These are phyloP conservation scores for Meles meles DNA, from an alignment of 2,113 vertebrate species.

Conservation along the genomic window DNA sequence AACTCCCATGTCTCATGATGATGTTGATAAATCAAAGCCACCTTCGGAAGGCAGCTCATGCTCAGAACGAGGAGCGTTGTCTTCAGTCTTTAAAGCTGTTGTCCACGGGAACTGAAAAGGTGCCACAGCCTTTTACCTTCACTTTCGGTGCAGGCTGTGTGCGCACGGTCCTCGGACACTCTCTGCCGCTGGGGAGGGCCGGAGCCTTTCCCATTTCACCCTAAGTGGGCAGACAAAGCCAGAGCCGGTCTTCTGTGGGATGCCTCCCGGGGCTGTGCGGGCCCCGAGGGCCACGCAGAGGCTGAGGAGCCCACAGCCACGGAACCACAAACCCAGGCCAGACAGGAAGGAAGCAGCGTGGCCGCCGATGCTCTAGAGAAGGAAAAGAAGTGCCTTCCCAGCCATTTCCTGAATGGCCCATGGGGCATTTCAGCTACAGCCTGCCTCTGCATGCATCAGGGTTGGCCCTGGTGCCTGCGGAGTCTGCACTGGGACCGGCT, in stretches of 20 bases:
- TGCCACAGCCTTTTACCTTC: rapidly evolving
- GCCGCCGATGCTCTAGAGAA: background rate
- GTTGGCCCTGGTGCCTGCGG: background rate
- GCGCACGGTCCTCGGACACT: background rate
- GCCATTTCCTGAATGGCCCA: background rate
- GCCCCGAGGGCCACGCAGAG: background rate
- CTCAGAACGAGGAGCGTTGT: background rate
- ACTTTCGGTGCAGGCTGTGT: rapidly evolving
- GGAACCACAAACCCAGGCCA: too few relatives aligned
- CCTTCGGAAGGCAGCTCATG: background rate
- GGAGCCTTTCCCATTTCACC: too few relatives aligned
- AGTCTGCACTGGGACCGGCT: background rate
- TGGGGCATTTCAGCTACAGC: background rate
- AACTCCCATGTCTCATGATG: background rate
- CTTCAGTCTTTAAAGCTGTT: background rate
- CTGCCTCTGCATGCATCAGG: background rate
- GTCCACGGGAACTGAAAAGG: background rate
- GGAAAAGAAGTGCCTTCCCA: background rate
- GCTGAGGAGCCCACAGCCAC: background rate
- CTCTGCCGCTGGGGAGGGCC: rapidly evolving
- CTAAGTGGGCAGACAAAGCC: background rate
- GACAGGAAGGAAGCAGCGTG: background rate
- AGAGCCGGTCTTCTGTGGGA: background rate
- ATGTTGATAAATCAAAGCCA: background rate
- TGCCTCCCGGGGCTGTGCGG: background rate